Evolutionary conservation across 2,113 vertebrate genomes (phyloP), one percentile per base, ranked within the genome.

Genomic region (Atractosteus spatula): DNA sequence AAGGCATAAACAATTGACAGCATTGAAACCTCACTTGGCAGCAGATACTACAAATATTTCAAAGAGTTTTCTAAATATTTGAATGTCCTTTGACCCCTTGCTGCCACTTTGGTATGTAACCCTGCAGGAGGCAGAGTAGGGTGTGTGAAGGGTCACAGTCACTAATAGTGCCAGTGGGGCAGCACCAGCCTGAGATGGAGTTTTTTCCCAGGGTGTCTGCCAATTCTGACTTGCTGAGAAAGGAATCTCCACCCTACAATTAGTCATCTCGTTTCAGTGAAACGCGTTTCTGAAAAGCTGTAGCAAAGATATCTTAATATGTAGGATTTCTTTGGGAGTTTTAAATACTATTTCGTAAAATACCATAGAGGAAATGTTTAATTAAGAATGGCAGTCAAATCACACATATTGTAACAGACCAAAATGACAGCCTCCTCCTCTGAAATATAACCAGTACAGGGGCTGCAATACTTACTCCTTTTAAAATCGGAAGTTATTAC

Each of bases 201-300:
- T 69, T 68, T 66, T 72, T 69, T 69, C 72, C 72, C 72, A 69
- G 72, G 59, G 72, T 69, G 47, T 4, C 68, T 74, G 73, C 73
- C 73, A 74, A 70, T 68, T 45, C 61, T 43, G 10, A 41, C 41
- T 29, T 62, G 47, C 68, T 44, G 41, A 54, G 66, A 62, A 61
- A 68, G 62, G 11, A 73, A 44, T 55, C 66, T 16, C 66, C 57
- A 59, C 59, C 47, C 16, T 17, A 29, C 11, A 13, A 55, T 74
- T 55, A 69, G 73, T 69, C 73, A 74, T 55, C 8, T 8, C 45
- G n/a, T 59, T 62, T 56, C 59, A 8, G 56, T 44, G 41, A 55
- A 64, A 56, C 56, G 45, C 41, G 16, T 56, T 70, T 65, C 61
- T 14, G 16, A 61, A 42, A 51, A 13, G 47, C 45, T 3, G 14